phyloP scores from a whole-genome alignment of 92 coral and sea anemone species.

The Epizoanthus illoricatus region DNA sequence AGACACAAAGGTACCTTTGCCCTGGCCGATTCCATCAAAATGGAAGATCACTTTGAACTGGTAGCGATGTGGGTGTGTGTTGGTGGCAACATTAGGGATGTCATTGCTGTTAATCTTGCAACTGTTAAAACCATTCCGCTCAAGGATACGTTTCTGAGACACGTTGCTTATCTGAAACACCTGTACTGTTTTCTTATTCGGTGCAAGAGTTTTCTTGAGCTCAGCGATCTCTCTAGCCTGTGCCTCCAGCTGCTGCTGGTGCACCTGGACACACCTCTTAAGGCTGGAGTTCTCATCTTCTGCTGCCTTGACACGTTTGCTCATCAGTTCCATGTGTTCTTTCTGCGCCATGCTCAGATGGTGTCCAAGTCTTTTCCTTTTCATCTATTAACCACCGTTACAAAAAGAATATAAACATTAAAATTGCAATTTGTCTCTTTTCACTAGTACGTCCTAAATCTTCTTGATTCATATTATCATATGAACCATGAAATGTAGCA shows the following conservation, averaged over 20 bases:
- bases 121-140: not conserved
- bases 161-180: not conserved
- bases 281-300: conserved; percentile 31
- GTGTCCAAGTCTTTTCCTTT: conserved; percentile 31
- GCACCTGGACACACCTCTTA: conserved; percentile 2
- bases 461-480: not conserved
- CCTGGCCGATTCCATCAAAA: not conserved
- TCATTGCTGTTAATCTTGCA: not conserved
- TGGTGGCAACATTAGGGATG: not conserved
- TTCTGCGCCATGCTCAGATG: conserved; percentile 34
- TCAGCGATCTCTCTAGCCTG: conserved; percentile 12
- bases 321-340: conserved; percentile 34
- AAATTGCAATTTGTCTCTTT: not conserved
- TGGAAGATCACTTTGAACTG: not conserved
- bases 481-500: no score
- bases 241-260: not conserved
- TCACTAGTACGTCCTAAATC: not conserved
- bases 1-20: not conserved
- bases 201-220: not conserved
- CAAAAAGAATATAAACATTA: not conserved
- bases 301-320: conserved; percentile 5
- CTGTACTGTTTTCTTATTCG: conserved; percentile 11
- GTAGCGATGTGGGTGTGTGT: not conserved
- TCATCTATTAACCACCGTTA: not conserved
- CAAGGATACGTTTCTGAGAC: not conserved